Evolutionary conservation across 1,140 invertebrate species (phyloP).

Genomic region (Megathymus violae): DNA sequence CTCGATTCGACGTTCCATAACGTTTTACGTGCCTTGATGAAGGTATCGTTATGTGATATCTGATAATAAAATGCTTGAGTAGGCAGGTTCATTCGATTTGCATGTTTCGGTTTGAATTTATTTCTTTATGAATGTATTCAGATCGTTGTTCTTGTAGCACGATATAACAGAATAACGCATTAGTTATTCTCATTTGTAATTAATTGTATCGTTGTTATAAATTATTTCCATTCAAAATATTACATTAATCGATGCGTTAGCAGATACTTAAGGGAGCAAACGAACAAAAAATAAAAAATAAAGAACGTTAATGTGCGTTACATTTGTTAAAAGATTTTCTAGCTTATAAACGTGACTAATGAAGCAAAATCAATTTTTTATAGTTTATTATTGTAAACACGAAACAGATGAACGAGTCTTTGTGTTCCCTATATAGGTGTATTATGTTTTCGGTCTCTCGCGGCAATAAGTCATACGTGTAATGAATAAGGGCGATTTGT

Average conservation of each 20-base stretch:
- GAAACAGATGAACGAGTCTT: constrained; percentile 52
- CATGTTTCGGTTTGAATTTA: constrained; percentile 51
- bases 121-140: constrained; percentile 39
- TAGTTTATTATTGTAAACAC: constrained; percentile 59
- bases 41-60: constrained; percentile 70
- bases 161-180: neutral
- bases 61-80: constrained; percentile 72
- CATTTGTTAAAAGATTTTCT: constrained; percentile 43
- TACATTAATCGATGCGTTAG: neutral
- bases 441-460: constrained; percentile 70
- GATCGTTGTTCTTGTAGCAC: constrained; percentile 7
- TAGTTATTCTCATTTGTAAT: neutral
- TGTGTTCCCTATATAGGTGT: constrained; percentile 69
- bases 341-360: constrained; percentile 68
- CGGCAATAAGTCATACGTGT: constrained; percentile 80
- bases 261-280: neutral
- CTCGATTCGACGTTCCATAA: constrained; percentile 63
- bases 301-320: constrained; percentile 19
- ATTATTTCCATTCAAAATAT: neutral
- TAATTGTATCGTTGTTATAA: neutral
- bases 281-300: neutral
- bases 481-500: constrained; percentile 85
- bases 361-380: constrained; percentile 63
- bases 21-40: constrained; percentile 62
- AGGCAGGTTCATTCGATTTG: constrained; percentile 55